Conservation (phyloP, 2,888 invertebrate species). For the Drosophila melanocephala region DNA sequence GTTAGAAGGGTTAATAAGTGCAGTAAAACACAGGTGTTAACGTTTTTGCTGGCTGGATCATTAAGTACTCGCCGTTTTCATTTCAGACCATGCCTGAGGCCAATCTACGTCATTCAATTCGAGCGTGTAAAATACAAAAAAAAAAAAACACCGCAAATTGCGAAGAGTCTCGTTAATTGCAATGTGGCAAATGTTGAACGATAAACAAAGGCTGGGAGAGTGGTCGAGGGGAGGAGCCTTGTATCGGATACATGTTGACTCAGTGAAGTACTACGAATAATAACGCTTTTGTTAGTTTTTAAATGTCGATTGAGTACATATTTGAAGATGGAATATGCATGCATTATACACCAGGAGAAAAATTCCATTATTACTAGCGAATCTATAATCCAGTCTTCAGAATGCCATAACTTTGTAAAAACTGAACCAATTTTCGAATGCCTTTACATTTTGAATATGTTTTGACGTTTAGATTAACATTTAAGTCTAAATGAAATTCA, state of each 20-base stretch:
- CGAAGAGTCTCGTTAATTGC: slow-evolving; percentile 44
- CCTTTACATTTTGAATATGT: background rate
- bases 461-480: background rate
- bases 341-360: slow-evolving; percentile 23
- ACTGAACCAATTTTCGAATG: background rate
- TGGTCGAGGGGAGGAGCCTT: background rate
- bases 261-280: slow-evolving; percentile 20
- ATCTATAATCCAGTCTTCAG: background rate
- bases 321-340: slow-evolving; percentile 3
- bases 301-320: slow-evolving; percentile 10
- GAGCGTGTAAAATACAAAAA: slow-evolving; percentile 45
- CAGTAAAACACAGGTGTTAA: slow-evolving; percentile 48
- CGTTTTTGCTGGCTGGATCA: slow-evolving; percentile 51
- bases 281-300: slow-evolving; percentile 31
- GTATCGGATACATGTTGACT: slow-evolving; percentile 25
- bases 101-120: slow-evolving; percentile 71
- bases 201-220: background rate
- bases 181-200: slow-evolving; percentile 38
- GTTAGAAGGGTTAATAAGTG: slow-evolving; percentile 30
- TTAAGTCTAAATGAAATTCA: background rate
- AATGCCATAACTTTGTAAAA: background rate
- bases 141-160: slow-evolving; percentile 13
- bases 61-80: slow-evolving; percentile 55
- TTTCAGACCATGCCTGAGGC: slow-evolving; percentile 30
- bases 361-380: background rate